Conservation (phyloP, 2,888 invertebrate species). For the Empis livida region DNA sequence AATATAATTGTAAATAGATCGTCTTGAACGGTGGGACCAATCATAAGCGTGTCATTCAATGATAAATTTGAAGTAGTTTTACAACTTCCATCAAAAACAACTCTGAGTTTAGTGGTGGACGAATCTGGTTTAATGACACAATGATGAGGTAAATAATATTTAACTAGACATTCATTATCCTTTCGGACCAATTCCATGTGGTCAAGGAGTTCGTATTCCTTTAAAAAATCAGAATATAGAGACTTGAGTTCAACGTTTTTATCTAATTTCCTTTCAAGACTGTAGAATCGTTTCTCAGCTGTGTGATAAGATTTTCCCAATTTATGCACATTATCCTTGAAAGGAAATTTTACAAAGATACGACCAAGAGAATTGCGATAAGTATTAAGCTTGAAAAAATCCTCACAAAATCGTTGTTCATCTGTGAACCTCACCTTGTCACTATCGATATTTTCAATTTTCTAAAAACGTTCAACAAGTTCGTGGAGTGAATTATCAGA, state of each 20-base stretch:
- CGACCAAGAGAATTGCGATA: conserved; percentile 4
- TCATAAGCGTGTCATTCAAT: conserved; percentile 3
- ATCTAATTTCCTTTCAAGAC: background rate
- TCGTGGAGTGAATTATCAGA: background rate
- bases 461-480: conserved; percentile 7
- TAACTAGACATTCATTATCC: background rate
- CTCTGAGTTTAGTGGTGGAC: conserved; percentile 1
- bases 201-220: conserved; percentile 10
- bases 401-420: conserved; percentile 9
- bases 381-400: conserved; percentile 5
- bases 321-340: background rate
- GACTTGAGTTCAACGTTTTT: conserved; percentile 3
- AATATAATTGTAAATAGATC: conserved; percentile 8
- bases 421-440: conserved; percentile 3
- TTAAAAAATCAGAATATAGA: conserved; percentile 13
- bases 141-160: conserved; percentile 13
- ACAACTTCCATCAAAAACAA: conserved; percentile 5
- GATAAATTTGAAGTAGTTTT: conserved; percentile 4
- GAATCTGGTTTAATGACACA: conserved; percentile 8
- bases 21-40: conserved; percentile 8
- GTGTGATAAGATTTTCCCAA: background rate
- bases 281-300: background rate
- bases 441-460: conserved; percentile 8
- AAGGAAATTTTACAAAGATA: conserved; percentile 8
- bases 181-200: conserved; percentile 10